Conservation (phyloP, 2,888 invertebrate species). For the Latheticus oryzae region DNA sequence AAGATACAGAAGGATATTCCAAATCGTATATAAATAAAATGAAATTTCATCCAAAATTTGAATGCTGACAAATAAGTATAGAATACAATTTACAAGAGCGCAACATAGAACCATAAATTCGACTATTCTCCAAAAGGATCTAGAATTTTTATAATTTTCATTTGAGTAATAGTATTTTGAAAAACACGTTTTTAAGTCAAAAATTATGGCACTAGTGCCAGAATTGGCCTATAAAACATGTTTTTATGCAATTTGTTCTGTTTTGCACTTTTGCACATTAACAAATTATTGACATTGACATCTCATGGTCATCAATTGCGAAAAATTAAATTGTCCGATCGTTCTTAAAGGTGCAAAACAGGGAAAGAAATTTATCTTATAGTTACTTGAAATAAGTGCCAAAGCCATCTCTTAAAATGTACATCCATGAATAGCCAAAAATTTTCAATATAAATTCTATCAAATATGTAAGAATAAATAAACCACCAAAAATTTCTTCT, state of each 20-base stretch:
- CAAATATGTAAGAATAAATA: constrained; percentile 2
- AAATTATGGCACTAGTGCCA: no score
- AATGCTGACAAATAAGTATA: background rate
- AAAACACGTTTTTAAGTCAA: no score
- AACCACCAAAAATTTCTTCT: background rate
- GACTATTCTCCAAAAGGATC: constrained; percentile 6
- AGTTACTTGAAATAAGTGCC: constrained; percentile 8
- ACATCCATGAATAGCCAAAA: constrained; percentile 8
- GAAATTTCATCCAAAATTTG: constrained; percentile 24
- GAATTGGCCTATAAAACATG: no score
- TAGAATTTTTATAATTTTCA: background rate
- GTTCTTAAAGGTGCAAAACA: no score
- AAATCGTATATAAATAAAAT: no score
- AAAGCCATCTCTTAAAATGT: constrained; percentile 9
- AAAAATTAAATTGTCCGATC: no score
- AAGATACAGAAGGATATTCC: no score
- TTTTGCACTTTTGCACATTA: no score
- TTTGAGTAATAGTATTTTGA: no score
- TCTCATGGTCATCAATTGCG: no score
- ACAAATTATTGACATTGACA: no score
- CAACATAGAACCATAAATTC: constrained; percentile 6
- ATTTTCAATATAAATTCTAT: constrained; percentile 11
- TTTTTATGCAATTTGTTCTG: background rate
- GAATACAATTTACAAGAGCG: background rate
- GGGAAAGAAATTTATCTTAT: no score